phyloP scores from a whole-genome alignment of 2,113 vertebrate genomes.

The Telmatochromis sp. region DNA sequence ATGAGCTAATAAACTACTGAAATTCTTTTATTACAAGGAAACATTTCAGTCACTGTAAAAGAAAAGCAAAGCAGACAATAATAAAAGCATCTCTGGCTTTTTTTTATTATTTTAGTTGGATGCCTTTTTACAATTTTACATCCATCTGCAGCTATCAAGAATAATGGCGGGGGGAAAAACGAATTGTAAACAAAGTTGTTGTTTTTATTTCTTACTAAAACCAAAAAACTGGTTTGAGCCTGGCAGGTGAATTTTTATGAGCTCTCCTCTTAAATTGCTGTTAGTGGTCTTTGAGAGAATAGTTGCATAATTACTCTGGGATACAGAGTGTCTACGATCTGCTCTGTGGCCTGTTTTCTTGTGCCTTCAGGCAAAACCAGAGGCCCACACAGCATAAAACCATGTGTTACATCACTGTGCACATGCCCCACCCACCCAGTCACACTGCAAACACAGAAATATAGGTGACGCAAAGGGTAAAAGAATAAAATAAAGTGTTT shows the following conservation, averaged over 20 bases:
- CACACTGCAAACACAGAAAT: not conserved
- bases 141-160: not conserved
- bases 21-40: not conserved
- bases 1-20: not conserved
- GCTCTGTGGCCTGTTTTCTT: slow-evolving; percentile 56
- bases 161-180: rapidly evolving
- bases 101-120: not conserved
- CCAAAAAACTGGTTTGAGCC: not conserved
- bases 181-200: not conserved
- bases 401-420: slow-evolving; percentile 74
- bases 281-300: slow-evolving; percentile 72
- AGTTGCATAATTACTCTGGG: slow-evolving; percentile 74
- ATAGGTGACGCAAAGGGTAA: not conserved
- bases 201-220: rapidly evolving
- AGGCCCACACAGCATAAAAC: slow-evolving; percentile 50
- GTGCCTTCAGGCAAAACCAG: slow-evolving; percentile 69
- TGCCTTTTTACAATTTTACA: not conserved
- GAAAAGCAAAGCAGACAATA: not conserved
- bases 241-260: slow-evolving; percentile 85
- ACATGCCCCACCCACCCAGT: not conserved
- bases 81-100: not conserved
- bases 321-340: slow-evolving; percentile 67
- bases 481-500: not conserved
- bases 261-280: slow-evolving; percentile 76
- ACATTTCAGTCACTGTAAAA: not conserved